Base-by-base conservation (phyloP, 2,113 vertebrate genomes). In the Puffinus mauretanicus region DNA sequence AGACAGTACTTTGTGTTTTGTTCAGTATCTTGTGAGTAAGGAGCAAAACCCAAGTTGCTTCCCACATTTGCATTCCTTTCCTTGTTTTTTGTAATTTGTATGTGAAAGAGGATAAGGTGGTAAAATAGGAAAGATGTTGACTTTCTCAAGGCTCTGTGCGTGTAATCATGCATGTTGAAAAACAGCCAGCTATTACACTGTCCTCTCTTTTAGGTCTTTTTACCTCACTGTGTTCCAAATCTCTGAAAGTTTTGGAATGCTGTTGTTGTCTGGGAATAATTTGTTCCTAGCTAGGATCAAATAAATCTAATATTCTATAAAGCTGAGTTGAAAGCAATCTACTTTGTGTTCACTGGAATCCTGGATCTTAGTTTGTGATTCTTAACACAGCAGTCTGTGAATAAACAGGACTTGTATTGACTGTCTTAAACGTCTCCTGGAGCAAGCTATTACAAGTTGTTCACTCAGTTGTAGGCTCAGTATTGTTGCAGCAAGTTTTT, bases 361-460 rank as follows among this genome's bases (percentile, higher is more conserved):
- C 46, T 42, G 49, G 21, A 15, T 69, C 88, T 46, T 15, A 5
- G 30, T 38, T 78, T 64, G 57, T n/a, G 65, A 51, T 82, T 64
- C 94, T 67, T 86, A 49, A 32, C 25, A 6, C 75, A 27, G 36
- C 72, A 24, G 72, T 27, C 78, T 34, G 85, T 78, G 88, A 89
- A 88, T 96, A 69, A 90, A 55, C 82, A 86, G 75, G 18, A 19
- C 80, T 85, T 60, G 79, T 29, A 8, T n/a, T 90, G 75, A n/a
- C 65, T 2, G 17, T 32, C 75, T 90, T 10, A 13, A 75, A 47
- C 6, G 6, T 66, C 88, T 86, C 86, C 93, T 46, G 81, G 73
- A 92, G 94, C 96, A 97, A 96, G 90, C 93, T 95, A 34, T 91
- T 93, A 91, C 94, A 96, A 76, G 84, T 93, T 60, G 27, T 7